Evolutionary conservation across 2,797 vertebrate species (phyloP).

Genomic region (Arrhamphus sclerolepis): DNA sequence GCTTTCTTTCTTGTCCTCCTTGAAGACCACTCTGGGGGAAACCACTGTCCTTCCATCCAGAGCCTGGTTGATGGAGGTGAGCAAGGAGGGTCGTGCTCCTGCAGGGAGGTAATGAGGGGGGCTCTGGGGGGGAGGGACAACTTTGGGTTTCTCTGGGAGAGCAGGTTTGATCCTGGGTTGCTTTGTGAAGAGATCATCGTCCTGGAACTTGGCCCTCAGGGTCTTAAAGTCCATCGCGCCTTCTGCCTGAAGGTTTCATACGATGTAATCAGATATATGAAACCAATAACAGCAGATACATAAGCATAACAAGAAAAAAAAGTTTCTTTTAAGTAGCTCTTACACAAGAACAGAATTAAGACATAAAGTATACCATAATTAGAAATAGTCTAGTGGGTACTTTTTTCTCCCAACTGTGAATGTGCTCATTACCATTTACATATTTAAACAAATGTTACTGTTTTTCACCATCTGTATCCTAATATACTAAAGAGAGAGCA

Average conservation of each 20-base stretch:
- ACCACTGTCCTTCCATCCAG: constrained; percentile 32
- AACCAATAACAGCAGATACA: neutral
- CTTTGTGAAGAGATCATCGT: constrained; percentile 61
- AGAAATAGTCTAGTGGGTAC: too few species aligned
- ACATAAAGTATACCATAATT: too few species aligned
- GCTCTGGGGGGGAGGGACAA: constrained; percentile 48
- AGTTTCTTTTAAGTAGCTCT: too few species aligned
- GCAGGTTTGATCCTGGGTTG: constrained; percentile 67
- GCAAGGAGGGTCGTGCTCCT: constrained; percentile 72
- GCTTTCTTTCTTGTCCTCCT: constrained; percentile 70
- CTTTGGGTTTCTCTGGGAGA: constrained; percentile 64
- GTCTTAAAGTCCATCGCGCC: constrained; percentile 82
- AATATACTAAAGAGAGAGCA: too few species aligned
- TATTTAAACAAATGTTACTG: too few species aligned
- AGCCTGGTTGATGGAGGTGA: constrained; percentile 71
- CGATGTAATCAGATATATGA: neutral
- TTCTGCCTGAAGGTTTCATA: constrained; percentile 72
- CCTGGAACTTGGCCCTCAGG: constrained; percentile 87
- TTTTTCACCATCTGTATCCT: too few species aligned
- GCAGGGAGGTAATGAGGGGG: constrained; percentile 61
- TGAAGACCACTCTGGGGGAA: constrained; percentile 78
- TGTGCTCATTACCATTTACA: too few species aligned
- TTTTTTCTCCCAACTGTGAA: too few species aligned
- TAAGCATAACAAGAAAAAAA: too few species aligned
- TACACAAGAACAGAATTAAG: too few species aligned